Percentiles rank a stretch among this genome's conserved stretches.
Conservation (phyloP, 2,888 invertebrate species). For the Cataglyphis livida region DNA sequence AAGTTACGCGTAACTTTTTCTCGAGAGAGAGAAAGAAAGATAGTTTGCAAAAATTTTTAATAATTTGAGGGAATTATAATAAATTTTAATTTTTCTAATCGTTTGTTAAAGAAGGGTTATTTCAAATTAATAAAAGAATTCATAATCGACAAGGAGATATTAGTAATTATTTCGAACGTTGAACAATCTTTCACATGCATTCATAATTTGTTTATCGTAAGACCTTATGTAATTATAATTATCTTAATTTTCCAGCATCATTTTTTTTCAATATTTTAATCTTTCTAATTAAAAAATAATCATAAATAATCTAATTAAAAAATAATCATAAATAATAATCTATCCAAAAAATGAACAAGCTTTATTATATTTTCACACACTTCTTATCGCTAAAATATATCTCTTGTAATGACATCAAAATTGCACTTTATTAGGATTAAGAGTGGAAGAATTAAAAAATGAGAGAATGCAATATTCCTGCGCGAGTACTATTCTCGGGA, state of each 20-base stretch:
- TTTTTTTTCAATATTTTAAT: background rate
- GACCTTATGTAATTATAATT: background rate
- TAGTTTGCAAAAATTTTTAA: background rate
- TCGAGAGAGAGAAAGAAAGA: background rate
- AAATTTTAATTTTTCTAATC: background rate
- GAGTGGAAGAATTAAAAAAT: background rate
- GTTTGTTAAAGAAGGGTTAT: background rate
- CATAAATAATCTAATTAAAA: too few relatives aligned
- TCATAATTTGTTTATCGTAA: background rate
- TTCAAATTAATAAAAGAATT: background rate
- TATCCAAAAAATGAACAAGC: background rate
- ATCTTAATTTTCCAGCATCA: too few relatives aligned
- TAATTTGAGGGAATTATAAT: background rate
- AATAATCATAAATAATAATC: too few relatives aligned
- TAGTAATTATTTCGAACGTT: background rate
- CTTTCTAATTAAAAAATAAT: background rate
- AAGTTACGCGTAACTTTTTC: conserved; percentile 13
- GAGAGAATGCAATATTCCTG: background rate
- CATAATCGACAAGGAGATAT: background rate
- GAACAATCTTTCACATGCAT: background rate
- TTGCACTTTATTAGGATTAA: background rate
- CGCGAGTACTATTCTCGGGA: background rate
- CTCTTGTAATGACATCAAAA: background rate
- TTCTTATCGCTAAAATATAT: background rate
- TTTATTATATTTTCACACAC: background rate